A percentile compares a stretch with the other conserved stretches of the same genome.
Conservation (phyloP, 2,797 vertebrate species). For the Arnoldichthys spilopterus region DNA sequence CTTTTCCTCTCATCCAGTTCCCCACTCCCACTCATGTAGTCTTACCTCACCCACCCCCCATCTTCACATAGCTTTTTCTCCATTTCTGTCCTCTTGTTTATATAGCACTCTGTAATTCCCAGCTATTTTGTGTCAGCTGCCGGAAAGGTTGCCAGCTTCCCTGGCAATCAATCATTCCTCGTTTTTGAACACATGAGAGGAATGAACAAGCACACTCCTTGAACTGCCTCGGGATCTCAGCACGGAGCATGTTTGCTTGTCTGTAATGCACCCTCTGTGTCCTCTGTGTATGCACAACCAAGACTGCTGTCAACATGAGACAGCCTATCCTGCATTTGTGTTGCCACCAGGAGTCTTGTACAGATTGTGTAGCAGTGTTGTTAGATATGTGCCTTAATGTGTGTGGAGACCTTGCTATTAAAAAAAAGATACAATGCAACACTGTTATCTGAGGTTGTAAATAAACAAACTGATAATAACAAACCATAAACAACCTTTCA, state of each 20-base stretch:
- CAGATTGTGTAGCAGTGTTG: background rate
- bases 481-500: no score
- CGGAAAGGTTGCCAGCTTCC: constrained; percentile 39
- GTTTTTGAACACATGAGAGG: constrained; percentile 36
- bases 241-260: constrained; percentile 15
- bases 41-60: background rate
- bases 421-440: background rate
- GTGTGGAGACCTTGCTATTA: background rate
- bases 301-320: background rate
- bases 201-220: constrained; percentile 32
- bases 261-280: constrained; percentile 28
- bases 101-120: constrained; percentile 42
- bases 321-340: constrained; percentile 19
- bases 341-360: constrained; percentile 5
- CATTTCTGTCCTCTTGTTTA: constrained; percentile 43
- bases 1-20: constrained; percentile 1
- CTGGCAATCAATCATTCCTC: constrained; percentile 44
- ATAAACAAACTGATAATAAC: no score
- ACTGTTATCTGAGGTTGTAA: no score
- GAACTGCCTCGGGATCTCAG: constrained; percentile 29
- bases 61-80: background rate
- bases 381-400: background rate
- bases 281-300: constrained; percentile 14
- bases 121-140: constrained; percentile 41
- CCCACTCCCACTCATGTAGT: background rate